Base-by-base conservation (phyloP, 2,113 vertebrate species). In the Apaloderma vittatum region DNA sequence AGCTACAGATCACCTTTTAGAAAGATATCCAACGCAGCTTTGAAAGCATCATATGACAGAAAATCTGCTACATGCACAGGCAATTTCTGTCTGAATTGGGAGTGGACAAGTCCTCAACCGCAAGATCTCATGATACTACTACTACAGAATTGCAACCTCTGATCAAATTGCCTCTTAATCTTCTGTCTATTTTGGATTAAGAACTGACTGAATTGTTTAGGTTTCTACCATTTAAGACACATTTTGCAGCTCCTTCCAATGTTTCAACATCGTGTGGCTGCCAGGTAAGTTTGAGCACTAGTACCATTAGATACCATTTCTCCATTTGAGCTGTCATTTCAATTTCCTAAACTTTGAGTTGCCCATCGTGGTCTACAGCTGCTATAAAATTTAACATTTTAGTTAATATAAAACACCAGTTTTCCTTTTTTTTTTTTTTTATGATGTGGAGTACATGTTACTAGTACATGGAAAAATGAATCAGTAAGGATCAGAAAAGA, bases 161-260 rank as follows among this genome's bases (percentile, higher is more conserved):
- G 3, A 84, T 72, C 48, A 85, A 75, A 88, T 83, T 46, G 58
- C 36, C 27, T 82, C 34, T 34, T 94, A 92, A 88, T 88, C 51
- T 92, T 76, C 58, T 85, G 84, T 75, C 17, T 20, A 46, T 72
- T 90, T 90, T 43, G 79, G 70, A 91, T 93, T 76, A 91, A 65
- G 22, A 93, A 36, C 55, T 87, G 62, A 15, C 77, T 65, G 54
- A 82, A 79, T 26, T 73, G 30, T 40, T 76, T 70, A 82, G 17
- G 24, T 7, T 84, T 90, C 24, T 93, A 61, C 14, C 61, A 66
- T 46, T 59, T 65, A 78, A 78, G 68, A 63, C 12, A 63, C 5
- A 4, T 49, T 87, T 93, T 85, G 23, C 45, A 77, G 70, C n/a
- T 85, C 24, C 27, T 80, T 71, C 11, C 40, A 85, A 16, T 23